Base-by-base conservation (phyloP, 1,140 invertebrate genomes). In the Drosophila sulfurigaster region DNA sequence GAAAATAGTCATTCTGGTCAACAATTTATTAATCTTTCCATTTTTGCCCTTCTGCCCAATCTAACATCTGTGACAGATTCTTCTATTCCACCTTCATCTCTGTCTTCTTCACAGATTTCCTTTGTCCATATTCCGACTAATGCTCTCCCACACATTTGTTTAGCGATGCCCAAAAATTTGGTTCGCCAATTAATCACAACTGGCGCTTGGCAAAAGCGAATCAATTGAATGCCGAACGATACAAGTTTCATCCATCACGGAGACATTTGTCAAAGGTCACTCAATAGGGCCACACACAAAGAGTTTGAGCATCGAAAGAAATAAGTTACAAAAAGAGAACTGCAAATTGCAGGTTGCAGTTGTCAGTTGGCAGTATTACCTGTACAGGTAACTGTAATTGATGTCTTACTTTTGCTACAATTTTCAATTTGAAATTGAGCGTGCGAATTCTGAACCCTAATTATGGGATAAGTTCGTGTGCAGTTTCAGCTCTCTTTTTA, bases 401-500 rank as follows among this genome's bases (percentile, higher is more conserved):
- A 88, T 88, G 83, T 89, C 85, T 88, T 80, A 72, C 72, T 86
- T 60, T 63, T 81, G 79, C 72, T 79, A 77, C 82, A 87, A 85
- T 87, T 86, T 83, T 80, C 83, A 81, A 89, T 88, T 88, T 72
- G 71, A 89, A 88, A 83, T 88, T 88, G 86, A 89, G 85, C 85
- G 86, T 89, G 86, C 85, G 85, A 89, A 89, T 89, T 89, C 63
- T 32, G 78, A 51, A 89, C 85, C 85, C 81, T 90, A 89, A 89
- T 89, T 90, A 90, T 70, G 78, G 71, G 81, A 81, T 89, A 48
- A 87, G 28, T 43, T 57, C 41, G 3, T 25, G 20, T 25, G 20
- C 20, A 51, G 32, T 28, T 6, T 20, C 30, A 30, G 20, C 38
- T 66, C 60, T 5, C 20, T 51, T 57, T 54, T 49, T 20, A 11